Conservation (phyloP, 2,113 vertebrate genomes). For the Ctenodactylus gundi region DNA sequence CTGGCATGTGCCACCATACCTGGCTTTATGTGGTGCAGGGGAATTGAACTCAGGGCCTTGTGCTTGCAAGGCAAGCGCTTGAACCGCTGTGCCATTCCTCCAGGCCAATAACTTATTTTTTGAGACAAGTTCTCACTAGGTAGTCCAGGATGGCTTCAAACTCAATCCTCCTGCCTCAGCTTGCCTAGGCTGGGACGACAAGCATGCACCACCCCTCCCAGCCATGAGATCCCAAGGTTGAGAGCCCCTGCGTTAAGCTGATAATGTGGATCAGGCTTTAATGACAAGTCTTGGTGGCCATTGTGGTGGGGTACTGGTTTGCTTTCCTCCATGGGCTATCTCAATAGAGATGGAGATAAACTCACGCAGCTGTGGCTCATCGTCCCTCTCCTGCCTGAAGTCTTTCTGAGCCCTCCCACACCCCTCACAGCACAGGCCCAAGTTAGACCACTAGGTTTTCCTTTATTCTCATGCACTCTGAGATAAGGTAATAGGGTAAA, state of each 20-base stretch:
- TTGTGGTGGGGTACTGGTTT: not conserved
- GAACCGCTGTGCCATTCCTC: too few relatives aligned
- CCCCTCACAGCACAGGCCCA: not conserved
- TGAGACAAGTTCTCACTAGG: too few relatives aligned
- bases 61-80: too few relatives aligned
- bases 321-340: not conserved
- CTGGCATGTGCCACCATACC: too few relatives aligned
- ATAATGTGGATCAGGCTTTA: not conserved
- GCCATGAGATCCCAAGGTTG: not conserved
- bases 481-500: not conserved
- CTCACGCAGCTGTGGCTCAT: accelerated
- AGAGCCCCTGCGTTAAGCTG: not conserved
- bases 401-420: not conserved
- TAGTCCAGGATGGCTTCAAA: not conserved
- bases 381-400: not conserved
- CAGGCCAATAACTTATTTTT: too few relatives aligned
- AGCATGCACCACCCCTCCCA: too few relatives aligned
- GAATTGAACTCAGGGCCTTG: too few relatives aligned
- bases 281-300: not conserved
- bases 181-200: not conserved
- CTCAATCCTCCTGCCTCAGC: not conserved
- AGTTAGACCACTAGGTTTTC: not conserved
- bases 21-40: too few relatives aligned
- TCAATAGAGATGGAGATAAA: not conserved
- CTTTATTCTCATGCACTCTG: conserved; percentile 44